Evolutionary conservation across 2,888 invertebrate species (phyloP), one percentile per base, ranked within the genome.

Genomic region (Synergus japonicus): DNA sequence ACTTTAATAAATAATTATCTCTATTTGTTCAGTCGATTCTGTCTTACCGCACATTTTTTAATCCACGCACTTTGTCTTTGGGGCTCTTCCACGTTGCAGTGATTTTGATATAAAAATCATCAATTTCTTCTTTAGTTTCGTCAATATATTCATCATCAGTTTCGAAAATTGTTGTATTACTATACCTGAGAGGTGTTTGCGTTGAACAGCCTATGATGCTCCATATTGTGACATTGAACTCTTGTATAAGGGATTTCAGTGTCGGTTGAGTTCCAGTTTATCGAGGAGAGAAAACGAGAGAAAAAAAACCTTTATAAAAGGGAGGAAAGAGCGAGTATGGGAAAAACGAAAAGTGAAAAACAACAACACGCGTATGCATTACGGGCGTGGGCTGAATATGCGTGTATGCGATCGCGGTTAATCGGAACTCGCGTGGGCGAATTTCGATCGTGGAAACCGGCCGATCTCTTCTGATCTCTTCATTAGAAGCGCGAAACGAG

Each of bases 351-450:
- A 49, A 49, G 49, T 69, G 22, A 22, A 46, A 69, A 49, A 69
- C 13, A 44, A n/a, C 18, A 29, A 69, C 13, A 12, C 29, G 49
- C 46, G 69, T 69, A 22, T 29, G 46, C 10, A 69, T 69, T 69
- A 22, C 18, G 29, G 13, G 29, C 49, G 69, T 69, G 69, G 69
- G 69, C 49, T 13, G 76, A 63, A 46, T 76, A 64, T 78, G 83
- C 67, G 78, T 76, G 67, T 79, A 63, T 54, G 37, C 79, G 81
- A 79, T 79, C 77, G 67, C 79, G 58, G 83, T 81, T 83, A 77
- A 82, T 80, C 79, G 78, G n/a, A 78, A 78, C 79, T 79, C 66
- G 82, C 81, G 83, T 83, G 78, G 83, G 83, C 78, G 83, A 81
- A 64, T 73, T 76, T 64, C 76, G 81, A 80, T 81, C 44, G 69